Conservation (phyloP, 2,888 invertebrate species). For the Philaethria dido region DNA sequence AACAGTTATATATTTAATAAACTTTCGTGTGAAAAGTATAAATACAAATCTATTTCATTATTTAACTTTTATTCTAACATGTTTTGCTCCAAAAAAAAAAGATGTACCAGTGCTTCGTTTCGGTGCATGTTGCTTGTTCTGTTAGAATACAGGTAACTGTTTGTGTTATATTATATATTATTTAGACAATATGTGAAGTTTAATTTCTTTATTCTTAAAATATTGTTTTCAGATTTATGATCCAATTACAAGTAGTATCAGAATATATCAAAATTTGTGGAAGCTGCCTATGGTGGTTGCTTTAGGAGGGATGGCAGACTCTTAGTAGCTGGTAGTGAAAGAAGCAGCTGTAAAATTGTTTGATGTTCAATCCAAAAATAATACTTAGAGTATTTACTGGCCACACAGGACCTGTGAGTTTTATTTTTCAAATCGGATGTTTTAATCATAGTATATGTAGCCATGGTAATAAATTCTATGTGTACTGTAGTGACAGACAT, state of each 20-base stretch:
- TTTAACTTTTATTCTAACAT: too few species aligned
- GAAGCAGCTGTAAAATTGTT: slow-evolving; percentile 94
- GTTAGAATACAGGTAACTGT: slow-evolving; percentile 88
- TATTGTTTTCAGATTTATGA: slow-evolving; percentile 87
- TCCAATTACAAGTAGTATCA: slow-evolving; percentile 92
- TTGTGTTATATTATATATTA: background rate
- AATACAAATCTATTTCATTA: too few species aligned
- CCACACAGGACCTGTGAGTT: slow-evolving; percentile 88
- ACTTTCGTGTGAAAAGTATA: too few species aligned
- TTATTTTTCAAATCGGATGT: background rate
- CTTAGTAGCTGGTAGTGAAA: slow-evolving; percentile 95
- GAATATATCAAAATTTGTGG: slow-evolving; percentile 91
- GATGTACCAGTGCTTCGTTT: too few species aligned
- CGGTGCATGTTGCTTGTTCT: too few species aligned
- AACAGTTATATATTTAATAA: too few species aligned
- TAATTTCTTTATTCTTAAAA: background rate
- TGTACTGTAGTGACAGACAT: too few species aligned
- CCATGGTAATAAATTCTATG: too few species aligned
- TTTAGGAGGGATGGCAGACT: slow-evolving; percentile 92
- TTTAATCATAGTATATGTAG: too few species aligned
- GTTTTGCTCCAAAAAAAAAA: too few species aligned
- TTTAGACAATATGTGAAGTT: background rate
- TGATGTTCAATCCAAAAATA: slow-evolving; percentile 92
- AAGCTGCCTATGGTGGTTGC: slow-evolving; percentile 92
- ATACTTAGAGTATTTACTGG: slow-evolving; percentile 94